Percentiles rank a stretch among this genome's conserved stretches.
phyloP scores from a whole-genome alignment of 2,113 vertebrate species.

The Tauraco erythrolophus region DNA sequence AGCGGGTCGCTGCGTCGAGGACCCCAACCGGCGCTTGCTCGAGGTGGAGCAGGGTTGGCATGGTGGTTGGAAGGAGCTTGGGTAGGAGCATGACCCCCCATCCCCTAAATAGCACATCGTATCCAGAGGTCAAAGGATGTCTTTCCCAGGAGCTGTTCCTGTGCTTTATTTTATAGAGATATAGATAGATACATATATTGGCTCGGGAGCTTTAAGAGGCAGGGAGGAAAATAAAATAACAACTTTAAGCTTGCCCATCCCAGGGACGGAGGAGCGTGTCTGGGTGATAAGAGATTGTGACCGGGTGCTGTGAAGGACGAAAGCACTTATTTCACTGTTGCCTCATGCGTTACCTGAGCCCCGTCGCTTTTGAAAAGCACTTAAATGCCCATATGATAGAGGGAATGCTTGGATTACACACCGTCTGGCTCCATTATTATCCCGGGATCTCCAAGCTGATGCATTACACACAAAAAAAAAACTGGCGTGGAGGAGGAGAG shows the following conservation, averaged over 20 bases:
- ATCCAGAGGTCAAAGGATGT: not conserved
- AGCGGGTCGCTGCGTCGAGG: not conserved
- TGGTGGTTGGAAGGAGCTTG: not conserved
- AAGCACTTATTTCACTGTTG: slow-evolving; percentile 65
- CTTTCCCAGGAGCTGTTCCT: not conserved
- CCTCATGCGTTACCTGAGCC: slow-evolving; percentile 67
- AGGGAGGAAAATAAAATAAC: not conserved
- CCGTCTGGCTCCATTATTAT: slow-evolving; percentile 68
- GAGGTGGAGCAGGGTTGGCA: not conserved
- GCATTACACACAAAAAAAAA: slow-evolving; percentile 40
- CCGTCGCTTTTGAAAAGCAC: slow-evolving; percentile 67
- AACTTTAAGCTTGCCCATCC: not conserved
- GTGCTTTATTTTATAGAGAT: not conserved
- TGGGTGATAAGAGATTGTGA: slow-evolving; percentile 61
- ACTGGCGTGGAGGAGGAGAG: not conserved
- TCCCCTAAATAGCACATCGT: not conserved
- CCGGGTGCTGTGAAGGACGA: slow-evolving; percentile 71
- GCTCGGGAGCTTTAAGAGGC: not conserved
- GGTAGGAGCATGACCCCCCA: not conserved
- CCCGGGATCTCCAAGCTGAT: slow-evolving; percentile 53
- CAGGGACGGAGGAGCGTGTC: slow-evolving; percentile 54
- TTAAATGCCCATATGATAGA: slow-evolving; percentile 66
- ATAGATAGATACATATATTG: not conserved
- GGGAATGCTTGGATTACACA: slow-evolving; percentile 52
- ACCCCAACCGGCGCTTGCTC: accelerated